These are phyloP conservation scores for Zeuzera pyrina DNA, from an alignment of 2,888 invertebrate species.

Conservation along the genomic window DNA sequence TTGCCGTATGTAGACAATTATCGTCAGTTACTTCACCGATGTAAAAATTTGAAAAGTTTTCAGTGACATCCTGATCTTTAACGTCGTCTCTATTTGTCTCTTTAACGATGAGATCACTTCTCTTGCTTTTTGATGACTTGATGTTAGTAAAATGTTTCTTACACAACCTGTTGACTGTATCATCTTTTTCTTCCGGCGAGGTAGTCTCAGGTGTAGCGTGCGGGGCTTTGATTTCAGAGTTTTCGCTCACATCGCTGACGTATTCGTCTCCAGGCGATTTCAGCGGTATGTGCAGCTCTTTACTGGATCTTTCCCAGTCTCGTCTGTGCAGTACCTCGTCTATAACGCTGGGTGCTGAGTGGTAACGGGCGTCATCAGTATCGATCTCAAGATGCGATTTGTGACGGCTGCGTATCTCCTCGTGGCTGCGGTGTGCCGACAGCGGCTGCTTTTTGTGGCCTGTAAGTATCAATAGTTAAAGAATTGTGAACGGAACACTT, in stretches of 20 bases:
- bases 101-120: too few species aligned
- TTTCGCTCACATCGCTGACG: slow-evolving; percentile 21
- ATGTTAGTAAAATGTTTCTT: slow-evolving; percentile 60
- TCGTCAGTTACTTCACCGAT: slow-evolving; percentile 35
- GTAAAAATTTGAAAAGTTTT: slow-evolving; percentile 35
- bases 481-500: not conserved
- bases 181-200: slow-evolving; percentile 24
- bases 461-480: slow-evolving; percentile 12
- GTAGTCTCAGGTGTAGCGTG: slow-evolving; percentile 30
- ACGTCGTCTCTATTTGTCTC: slow-evolving; percentile 32
- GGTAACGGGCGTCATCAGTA: slow-evolving; percentile 39
- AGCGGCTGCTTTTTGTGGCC: slow-evolving; percentile 40
- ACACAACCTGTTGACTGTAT: slow-evolving; percentile 25
- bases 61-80: slow-evolving; percentile 49
- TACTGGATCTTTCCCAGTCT: slow-evolving; percentile 57
- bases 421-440: slow-evolving; percentile 53
- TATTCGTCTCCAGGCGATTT: slow-evolving; percentile 19
- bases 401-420: slow-evolving; percentile 43
- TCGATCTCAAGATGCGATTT: slow-evolving; percentile 30
- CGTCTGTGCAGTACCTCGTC: slow-evolving; percentile 53
- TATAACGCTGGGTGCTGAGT: slow-evolving; percentile 61
- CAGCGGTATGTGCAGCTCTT: slow-evolving; percentile 51
- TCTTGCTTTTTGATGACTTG: slow-evolving; percentile 42
- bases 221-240: slow-evolving; percentile 22
- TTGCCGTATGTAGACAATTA: too few species aligned